Base-by-base conservation (phyloP, 2,888 invertebrate genomes). In the Acanthosoma haemorrhoidale region DNA sequence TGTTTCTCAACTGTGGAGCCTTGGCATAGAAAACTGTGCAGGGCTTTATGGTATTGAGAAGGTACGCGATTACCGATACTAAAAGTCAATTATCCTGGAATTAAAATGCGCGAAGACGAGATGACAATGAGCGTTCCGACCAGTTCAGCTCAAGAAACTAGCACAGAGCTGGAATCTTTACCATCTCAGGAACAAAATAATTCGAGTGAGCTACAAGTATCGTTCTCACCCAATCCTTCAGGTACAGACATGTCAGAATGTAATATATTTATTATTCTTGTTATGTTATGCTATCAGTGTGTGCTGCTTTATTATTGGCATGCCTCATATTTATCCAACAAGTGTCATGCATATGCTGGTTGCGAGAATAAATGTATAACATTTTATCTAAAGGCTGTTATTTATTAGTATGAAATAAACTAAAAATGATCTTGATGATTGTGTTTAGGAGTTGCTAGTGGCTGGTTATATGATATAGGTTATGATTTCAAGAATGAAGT, bases 41-140 rank as follows among this genome's bases (percentile, higher is more conserved):
- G 79, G 79, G 80, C 80, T 80, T 78, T 77, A 78, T 76, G 77
- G 80, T 67, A 57, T 57, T 51, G 43, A 34, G 67, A 57, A 67
- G 51, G 21, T 67, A 57, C 67, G 67, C 21, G 67, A 31, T 67
- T 67, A 15, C 34, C 15, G 58, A 39, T 58, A 29, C 41, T 9
- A 51, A 21, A 32, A 36, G 31, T 18, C 32, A 29, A 41, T 41
- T 39, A n/a, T 29, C 32, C 29, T 29, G 15, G 9, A 39, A 51
- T 59, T 63, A 70, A 67, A 82, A 87, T 87, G 87, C 86, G 87
- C 83, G 86, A 87, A 84, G 86, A 86, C 83, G 85, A 86, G 83
- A 84, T 85, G 80, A 85, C 85, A 84, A 85, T 86, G 83, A 86
- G 85, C 83, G 83, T 85, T 81, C 85, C 86, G 79, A 71, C 74